Evolutionary conservation across 1,140 invertebrate species (phyloP).

Genomic region (Neodiprion fabricii): DNA sequence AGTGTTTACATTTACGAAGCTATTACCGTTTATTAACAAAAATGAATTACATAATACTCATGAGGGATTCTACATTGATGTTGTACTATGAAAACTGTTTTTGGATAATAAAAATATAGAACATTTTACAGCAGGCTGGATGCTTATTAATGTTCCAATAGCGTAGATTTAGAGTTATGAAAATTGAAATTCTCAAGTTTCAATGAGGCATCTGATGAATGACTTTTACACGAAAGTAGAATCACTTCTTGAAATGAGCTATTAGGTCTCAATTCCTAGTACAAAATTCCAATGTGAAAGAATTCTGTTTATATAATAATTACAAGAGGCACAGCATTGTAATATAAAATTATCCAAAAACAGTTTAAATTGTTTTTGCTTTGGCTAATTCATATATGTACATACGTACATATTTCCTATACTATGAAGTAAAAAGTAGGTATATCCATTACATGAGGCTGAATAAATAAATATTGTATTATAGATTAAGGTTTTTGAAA

Average conservation of each 20-base stretch:
- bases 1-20: not conserved
- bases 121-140: no score
- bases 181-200: no score
- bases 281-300: not conserved
- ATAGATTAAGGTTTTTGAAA: not conserved
- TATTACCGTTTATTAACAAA: not conserved
- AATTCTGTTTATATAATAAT: not conserved
- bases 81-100: not conserved
- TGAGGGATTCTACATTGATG: not conserved
- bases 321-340: not conserved
- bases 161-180: no score
- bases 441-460: not conserved
- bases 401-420: not conserved
- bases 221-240: no score
- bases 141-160: no score
- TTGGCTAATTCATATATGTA: not conserved
- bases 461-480: conserved; percentile 4
- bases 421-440: not conserved
- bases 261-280: no score
- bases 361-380: conserved; percentile 1
- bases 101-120: not conserved
- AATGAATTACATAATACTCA: not conserved
- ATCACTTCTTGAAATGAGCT: no score
- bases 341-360: not conserved
- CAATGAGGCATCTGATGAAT: no score